These are phyloP conservation scores for fruit fly (Drosophila melanogaster) DNA, from an alignment of 1,140 invertebrate species.

Conservation along the genomic window DNA sequence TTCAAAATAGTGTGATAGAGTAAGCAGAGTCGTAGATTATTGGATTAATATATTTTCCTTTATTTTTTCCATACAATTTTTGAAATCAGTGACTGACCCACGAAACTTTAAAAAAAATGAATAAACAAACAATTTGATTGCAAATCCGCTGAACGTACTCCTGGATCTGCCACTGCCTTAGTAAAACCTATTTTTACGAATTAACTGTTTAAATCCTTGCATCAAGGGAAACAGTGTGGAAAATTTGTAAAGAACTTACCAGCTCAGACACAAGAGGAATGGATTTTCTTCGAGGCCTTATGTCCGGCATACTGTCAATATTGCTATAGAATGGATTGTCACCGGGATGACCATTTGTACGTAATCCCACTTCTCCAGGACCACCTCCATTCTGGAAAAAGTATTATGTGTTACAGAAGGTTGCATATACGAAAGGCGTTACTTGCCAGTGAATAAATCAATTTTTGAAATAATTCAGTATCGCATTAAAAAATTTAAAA, in stretches of 20 bases:
- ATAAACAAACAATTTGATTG: too few species aligned
- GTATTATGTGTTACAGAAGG: not conserved
- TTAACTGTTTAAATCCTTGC: not conserved
- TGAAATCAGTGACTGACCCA: not conserved
- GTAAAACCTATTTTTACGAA: not conserved
- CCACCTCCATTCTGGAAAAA: constrained; percentile 90
- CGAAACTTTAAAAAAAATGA: not conserved
- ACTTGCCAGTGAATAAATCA: too few species aligned
- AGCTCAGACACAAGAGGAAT: constrained; percentile 99
- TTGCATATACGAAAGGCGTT: not conserved
- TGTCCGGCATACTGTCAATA: constrained; percentile 99
- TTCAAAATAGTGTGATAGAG: constrained; percentile 14
- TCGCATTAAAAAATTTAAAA: too few species aligned
- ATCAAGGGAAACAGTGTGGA: not conserved
- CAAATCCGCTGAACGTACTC: too few species aligned
- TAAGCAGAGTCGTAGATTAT: constrained; percentile 11
- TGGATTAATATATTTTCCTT: not conserved
- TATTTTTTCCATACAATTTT: not conserved
- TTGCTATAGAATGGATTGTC: constrained; percentile 99
- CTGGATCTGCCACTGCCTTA: not conserved
- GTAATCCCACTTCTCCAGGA: constrained; percentile 89
- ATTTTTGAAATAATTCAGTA: too few species aligned
- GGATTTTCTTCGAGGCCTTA: constrained; percentile 97
- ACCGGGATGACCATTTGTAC: constrained; percentile 94
- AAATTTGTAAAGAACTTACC: constrained; percentile 89